phyloP scores from a whole-genome alignment of 92 coral and sea anemone genomes.

The Siderastrea siderea region DNA sequence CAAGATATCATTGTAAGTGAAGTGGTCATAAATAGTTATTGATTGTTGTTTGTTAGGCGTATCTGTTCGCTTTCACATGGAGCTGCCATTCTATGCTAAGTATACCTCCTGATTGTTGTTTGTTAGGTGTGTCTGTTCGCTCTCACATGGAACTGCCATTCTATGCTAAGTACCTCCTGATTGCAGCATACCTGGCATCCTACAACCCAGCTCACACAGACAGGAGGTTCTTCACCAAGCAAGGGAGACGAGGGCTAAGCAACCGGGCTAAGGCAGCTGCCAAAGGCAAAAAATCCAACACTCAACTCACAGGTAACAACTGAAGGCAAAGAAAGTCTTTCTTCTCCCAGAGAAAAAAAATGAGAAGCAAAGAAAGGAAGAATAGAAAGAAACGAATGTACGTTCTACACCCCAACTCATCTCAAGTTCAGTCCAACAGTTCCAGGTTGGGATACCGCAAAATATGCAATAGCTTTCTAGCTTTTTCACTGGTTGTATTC shows the following conservation, averaged over 20 bases:
- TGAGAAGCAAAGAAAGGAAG: no score
- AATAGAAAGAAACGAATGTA: no score
- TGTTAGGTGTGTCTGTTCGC: conserved; percentile 76
- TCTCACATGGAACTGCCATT: conserved; percentile 94
- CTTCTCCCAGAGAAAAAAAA: no score
- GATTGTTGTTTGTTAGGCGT: conserved; percentile 71
- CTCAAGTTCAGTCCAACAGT: no score
- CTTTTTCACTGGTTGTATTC: no score
- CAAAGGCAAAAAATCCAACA: conserved; percentile 76
- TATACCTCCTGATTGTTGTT: conserved; percentile 77
- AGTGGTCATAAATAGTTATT: neutral
- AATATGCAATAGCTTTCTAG: no score
- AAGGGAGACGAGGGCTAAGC: conserved; percentile 73
- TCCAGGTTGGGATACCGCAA: no score
- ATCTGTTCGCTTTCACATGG: conserved; percentile 85
- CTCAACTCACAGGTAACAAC: conserved; percentile 86
- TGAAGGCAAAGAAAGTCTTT: no score
- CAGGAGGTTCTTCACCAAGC: conserved; percentile 91
- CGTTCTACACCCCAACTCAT: no score
- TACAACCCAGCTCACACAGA: conserved; percentile 96
- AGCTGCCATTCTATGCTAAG: conserved; percentile 95
- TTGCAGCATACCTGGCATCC: conserved; percentile 96
- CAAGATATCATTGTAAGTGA: no score
- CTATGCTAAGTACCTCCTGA: conserved; percentile 92
- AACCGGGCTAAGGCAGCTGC: conserved; percentile 87